Evolutionary conservation across 2,113 vertebrate genomes (phyloP), one percentile per base, ranked within the genome.

Genomic region (Willisornis vidua): DNA sequence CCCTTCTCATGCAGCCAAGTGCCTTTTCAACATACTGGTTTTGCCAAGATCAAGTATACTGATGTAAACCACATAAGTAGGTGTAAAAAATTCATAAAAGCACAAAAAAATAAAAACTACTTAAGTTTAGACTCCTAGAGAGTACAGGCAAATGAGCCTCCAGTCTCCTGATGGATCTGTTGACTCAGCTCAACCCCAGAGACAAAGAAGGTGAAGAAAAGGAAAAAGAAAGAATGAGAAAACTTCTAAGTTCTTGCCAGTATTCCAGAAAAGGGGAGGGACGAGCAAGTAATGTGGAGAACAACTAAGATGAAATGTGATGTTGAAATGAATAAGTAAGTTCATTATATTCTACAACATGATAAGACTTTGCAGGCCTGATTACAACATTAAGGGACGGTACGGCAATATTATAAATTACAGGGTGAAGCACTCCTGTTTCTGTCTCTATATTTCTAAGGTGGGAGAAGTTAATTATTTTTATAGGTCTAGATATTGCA

Each of bases 391-490:
- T 97, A 97, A 96, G 93, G 95, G 93, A 86, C 63, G 2, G 79
- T 89, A 62, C 87, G 62, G 96, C 93, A 86, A 95, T 97, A 92
- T 94, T 97, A 97, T 97, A 98, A 97, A 98, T 98, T 97, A 98
- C 96, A 85, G 88, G 94, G 93, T 97, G 94, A 95, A 96, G 94
- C 95, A 95, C 93, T 93, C 89, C 96, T 94, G 95, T 61, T 96
- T 89, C 97, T 92, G 77, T 94, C 96, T 98, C 96, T 93, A 95
- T 96, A 79, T 94, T 97, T 97, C 95, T 96, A 90, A 85, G 89
- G 94, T 92, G 45, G 93, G 97, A 98, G 97, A 97, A 98, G 97
- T 98, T 98, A 97, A 98, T 98, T 98, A 97, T 98, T 97, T 98
- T 96, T 97, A 96, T 95, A 97, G 97, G 97, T 93, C 90, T 95